These are phyloP conservation scores for Noctua comes DNA, from an alignment of 2,888 invertebrate genomes.

Conservation along the genomic window DNA sequence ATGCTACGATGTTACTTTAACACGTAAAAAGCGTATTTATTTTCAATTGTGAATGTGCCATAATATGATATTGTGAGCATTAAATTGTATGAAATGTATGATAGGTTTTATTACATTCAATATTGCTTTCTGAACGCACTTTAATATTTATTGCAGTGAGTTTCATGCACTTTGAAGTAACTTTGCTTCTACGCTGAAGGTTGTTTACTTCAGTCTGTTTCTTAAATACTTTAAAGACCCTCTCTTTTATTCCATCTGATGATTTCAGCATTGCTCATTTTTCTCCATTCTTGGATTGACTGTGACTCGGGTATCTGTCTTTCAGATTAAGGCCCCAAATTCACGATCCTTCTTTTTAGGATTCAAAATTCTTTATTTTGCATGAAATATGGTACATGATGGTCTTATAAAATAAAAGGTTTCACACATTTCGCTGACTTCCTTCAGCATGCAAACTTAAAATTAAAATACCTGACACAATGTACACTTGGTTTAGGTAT, in stretches of 20 bases:
- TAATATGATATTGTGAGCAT: conserved; percentile 37
- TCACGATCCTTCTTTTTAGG: conserved; percentile 13
- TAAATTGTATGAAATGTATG: conserved; percentile 40
- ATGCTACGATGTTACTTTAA: conserved; percentile 45
- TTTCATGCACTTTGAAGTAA: background rate
- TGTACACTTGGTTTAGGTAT: too few species aligned
- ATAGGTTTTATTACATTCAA: conserved; percentile 37
- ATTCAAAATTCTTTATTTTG: too few species aligned
- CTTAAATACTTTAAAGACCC: background rate
- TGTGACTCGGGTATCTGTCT: background rate
- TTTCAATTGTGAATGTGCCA: conserved; percentile 45
- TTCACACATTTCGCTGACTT: too few species aligned
- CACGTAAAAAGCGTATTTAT: conserved; percentile 50
- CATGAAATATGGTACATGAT: too few species aligned
- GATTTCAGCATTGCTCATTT: background rate
- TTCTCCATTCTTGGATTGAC: background rate
- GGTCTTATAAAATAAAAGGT: too few species aligned
- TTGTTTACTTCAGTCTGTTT: background rate
- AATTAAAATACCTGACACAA: too few species aligned
- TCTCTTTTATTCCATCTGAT: background rate
- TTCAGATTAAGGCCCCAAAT: background rate
- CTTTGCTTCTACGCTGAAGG: too few species aligned
- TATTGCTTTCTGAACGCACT: conserved; percentile 33
- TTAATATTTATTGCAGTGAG: conserved; percentile 10
- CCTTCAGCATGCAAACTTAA: too few species aligned